Evolutionary conservation across 2,113 vertebrate genomes (phyloP).

Genomic region (Sylvietta virens): DNA sequence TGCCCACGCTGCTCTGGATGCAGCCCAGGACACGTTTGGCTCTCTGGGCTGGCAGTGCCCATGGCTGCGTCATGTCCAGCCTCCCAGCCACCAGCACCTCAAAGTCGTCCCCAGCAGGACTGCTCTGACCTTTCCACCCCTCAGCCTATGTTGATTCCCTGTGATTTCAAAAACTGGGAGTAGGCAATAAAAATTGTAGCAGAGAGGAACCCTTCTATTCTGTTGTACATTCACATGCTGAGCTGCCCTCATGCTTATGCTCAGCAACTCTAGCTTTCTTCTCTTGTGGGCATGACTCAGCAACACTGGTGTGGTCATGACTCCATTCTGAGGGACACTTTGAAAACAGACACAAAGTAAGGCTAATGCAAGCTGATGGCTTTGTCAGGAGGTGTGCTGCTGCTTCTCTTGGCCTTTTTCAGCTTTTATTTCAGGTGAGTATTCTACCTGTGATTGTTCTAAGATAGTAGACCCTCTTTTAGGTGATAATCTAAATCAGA

Average conservation of each 20-base stretch:
- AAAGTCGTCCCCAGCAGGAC: accelerated
- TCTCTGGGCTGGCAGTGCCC: neutral
- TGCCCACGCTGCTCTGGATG: neutral
- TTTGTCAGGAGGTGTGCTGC: neutral
- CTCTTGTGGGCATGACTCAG: neutral
- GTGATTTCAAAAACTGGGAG: neutral
- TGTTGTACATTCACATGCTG: neutral
- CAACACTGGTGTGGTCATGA: neutral
- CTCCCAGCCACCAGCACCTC: accelerated
- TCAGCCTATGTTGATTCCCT: neutral
- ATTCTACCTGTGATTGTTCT: neutral
- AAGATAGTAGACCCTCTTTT: too few relatives aligned
- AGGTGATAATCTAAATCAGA: neutral
- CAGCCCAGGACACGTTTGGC: neutral
- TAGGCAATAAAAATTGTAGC: neutral
- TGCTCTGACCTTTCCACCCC: neutral
- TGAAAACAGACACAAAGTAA: neutral
- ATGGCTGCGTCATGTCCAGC: neutral
- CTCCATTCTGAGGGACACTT: neutral
- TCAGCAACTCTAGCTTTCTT: neutral
- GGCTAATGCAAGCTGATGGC: neutral
- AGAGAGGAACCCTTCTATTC: neutral
- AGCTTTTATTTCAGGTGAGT: neutral
- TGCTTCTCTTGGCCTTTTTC: neutral
- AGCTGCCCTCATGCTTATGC: neutral